Conservation (phyloP, 2,113 vertebrate genomes). For the Origma solitaria region DNA sequence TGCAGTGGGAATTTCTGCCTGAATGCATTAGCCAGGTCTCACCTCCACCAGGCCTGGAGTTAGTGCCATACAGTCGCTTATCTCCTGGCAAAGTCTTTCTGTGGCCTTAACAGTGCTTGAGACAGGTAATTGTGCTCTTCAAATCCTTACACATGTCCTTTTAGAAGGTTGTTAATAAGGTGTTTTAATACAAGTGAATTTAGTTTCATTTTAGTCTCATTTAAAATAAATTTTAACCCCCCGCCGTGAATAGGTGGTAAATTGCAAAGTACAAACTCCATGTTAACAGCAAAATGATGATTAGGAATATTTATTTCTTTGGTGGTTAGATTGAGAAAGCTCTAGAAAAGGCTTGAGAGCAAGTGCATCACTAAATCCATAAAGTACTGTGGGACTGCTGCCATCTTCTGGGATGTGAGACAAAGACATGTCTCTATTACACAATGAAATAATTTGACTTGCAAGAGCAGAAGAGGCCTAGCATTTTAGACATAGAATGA, state of each 20-base stretch:
- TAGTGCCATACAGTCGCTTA: neutral
- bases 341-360: neutral
- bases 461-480: neutral
- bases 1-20: neutral
- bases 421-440: neutral
- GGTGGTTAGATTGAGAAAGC: neutral
- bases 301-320: neutral
- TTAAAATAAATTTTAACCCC: neutral
- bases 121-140: neutral
- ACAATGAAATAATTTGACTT: neutral
- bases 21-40: neutral
- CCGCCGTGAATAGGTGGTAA: neutral
- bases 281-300: neutral
- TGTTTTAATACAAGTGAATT: neutral
- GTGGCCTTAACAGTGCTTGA: neutral
- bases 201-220: neutral
- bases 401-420: slow-evolving; percentile 44
- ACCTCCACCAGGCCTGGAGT: neutral
- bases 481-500: neutral
- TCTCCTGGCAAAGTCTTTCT: neutral
- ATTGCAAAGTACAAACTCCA: neutral
- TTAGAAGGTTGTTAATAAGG: neutral
- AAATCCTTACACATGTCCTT: neutral
- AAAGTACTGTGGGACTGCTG: slow-evolving; percentile 12
- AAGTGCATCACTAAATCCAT: rapidly evolving